phyloP scores from a whole-genome alignment of 2,797 vertebrate genomes.

The Chloroceryle amazona region DNA sequence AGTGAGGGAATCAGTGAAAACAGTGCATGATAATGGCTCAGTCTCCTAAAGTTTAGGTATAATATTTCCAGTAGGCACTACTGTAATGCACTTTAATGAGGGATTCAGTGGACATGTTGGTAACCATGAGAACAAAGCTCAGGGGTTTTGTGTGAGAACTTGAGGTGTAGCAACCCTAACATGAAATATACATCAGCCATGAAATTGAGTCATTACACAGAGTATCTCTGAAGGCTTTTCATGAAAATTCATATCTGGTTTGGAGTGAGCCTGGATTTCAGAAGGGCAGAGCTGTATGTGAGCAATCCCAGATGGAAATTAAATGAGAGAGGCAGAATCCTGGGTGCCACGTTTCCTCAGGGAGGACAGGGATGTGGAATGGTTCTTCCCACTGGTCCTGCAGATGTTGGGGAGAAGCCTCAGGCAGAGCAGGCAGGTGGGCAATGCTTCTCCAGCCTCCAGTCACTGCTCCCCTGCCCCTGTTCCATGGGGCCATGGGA shows the following conservation, averaged over 20 bases:
- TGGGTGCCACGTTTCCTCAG: not conserved
- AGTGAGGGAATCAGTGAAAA: not conserved
- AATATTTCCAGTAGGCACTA: not conserved
- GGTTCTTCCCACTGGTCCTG: not conserved
- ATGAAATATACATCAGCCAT: conserved; percentile 16
- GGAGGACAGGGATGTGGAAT: not conserved
- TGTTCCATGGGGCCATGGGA: not conserved
- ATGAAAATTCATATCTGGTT: not conserved
- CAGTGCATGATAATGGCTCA: not conserved
- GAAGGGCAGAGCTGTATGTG: not conserved
- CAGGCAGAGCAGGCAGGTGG: accelerated
- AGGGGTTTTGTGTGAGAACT: not conserved
- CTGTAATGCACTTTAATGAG: not conserved
- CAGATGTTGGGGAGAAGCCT: not conserved
- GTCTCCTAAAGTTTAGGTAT: not conserved
- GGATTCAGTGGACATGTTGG: not conserved
- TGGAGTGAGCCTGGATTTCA: not conserved
- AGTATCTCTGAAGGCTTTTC: conserved; percentile 1
- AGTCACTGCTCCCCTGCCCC: not conserved
- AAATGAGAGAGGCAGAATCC: not conserved
- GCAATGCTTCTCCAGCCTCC: not conserved
- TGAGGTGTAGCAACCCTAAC: not conserved
- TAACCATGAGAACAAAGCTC: conserved; percentile 48
- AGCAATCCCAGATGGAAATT: not conserved
- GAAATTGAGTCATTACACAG: not conserved